These are phyloP conservation scores for Dasypolia templi DNA, from an alignment of 2,888 invertebrate genomes.

Conservation along the genomic window DNA sequence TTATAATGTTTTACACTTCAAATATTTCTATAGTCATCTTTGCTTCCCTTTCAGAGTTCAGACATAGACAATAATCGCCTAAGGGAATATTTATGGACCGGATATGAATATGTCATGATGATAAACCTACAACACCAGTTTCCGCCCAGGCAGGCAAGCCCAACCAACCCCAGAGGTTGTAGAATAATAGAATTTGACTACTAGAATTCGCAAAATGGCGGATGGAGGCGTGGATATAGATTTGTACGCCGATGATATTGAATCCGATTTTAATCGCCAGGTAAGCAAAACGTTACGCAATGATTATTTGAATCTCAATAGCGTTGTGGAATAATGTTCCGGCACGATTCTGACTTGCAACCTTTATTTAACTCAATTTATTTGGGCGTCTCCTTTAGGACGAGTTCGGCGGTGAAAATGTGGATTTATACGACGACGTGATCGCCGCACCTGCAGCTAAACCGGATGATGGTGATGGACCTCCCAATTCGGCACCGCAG, in stretches of 20 bases:
- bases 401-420: slow-evolving; percentile 96
- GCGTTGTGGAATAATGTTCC: slow-evolving; percentile 24
- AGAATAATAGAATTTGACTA: not conserved
- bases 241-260: slow-evolving; percentile 98
- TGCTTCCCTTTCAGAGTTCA: not conserved
- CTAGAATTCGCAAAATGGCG: slow-evolving; percentile 92
- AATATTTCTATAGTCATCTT: no score
- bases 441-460: slow-evolving; percentile 94
- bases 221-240: slow-evolving; percentile 98
- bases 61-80: slow-evolving; percentile 33
- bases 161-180: not conserved
- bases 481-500: slow-evolving; percentile 90
- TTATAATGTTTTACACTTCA: not conserved
- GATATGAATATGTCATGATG: not conserved
- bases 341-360: slow-evolving; percentile 17
- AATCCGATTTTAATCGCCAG: slow-evolving; percentile 95
- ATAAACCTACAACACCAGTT: slow-evolving; percentile 25
- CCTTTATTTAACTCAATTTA: slow-evolving; percentile 29
- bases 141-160: slow-evolving; percentile 32
- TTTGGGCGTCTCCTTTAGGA: slow-evolving; percentile 89
- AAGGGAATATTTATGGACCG: not conserved
- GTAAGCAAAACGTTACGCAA: slow-evolving; percentile 69
- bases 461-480: slow-evolving; percentile 90
- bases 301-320: slow-evolving; percentile 66
- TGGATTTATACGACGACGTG: slow-evolving; percentile 98